These are phyloP conservation scores for Setipinna tenuifilis DNA, from an alignment of 2,797 vertebrate genomes.

Conservation along the genomic window DNA sequence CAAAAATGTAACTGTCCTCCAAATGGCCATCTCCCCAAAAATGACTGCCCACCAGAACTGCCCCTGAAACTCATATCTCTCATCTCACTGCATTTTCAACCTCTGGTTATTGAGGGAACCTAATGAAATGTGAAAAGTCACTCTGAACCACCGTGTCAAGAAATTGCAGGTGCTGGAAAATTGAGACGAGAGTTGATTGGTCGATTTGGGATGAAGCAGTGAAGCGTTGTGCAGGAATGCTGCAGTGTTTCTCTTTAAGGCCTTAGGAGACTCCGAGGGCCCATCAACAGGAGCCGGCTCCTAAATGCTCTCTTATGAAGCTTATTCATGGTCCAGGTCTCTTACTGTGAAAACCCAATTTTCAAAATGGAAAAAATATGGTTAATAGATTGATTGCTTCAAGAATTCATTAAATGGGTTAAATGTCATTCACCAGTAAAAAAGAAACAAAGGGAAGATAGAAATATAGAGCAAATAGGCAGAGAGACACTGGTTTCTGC, in stretches of 20 bases:
- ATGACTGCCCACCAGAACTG: constrained; percentile 40
- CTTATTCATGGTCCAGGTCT: constrained; percentile 20
- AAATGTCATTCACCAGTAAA: background rate
- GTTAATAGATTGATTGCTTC: constrained; percentile 19
- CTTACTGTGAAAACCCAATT: constrained; percentile 12
- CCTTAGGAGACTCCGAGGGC: constrained; percentile 13
- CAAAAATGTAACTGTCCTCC: constrained; percentile 13
- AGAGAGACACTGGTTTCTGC: background rate
- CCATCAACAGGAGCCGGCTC: background rate
- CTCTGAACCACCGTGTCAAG: constrained; percentile 48
- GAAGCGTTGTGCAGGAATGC: constrained; percentile 44
- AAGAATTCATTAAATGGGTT: background rate
- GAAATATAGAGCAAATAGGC: background rate
- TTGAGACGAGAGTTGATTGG: constrained; percentile 55
- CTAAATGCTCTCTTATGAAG: constrained; percentile 38
- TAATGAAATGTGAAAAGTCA: constrained; percentile 60
- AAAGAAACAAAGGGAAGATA: background rate
- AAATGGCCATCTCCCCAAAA: constrained; percentile 3
- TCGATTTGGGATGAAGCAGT: constrained; percentile 51
- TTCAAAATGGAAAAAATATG: constrained; percentile 2
- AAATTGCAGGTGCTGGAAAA: constrained; percentile 55
- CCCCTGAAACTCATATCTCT: constrained; percentile 41
- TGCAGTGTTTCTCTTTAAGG: background rate
- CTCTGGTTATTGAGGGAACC: constrained; percentile 47
- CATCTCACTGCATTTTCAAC: constrained; percentile 51